Percentiles rank a stretch among this genome's conserved stretches.
Conservation (phyloP, 2,113 vertebrate species). For the Ictidomys tridecemlineatus region DNA sequence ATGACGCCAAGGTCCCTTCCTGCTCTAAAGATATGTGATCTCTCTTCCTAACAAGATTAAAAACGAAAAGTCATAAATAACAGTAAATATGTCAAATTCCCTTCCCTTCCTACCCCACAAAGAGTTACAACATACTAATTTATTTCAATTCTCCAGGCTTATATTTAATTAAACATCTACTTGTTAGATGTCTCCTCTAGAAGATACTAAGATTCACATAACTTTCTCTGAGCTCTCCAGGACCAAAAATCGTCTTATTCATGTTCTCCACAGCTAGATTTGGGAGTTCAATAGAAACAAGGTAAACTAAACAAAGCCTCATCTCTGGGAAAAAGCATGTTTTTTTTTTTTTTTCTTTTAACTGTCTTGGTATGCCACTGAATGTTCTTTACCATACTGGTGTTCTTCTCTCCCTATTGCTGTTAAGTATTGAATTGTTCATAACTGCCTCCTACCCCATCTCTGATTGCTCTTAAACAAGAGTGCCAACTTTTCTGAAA, state of each 20-base stretch:
- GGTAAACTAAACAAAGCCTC: not conserved
- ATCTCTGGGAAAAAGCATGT: not conserved
- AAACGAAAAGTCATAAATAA: conserved; percentile 34
- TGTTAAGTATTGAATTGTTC: not conserved
- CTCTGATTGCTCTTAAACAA: not conserved
- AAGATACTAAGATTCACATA: not conserved
- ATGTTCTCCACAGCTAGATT: not conserved
- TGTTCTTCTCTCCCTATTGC: not conserved
- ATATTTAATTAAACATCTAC: conserved; percentile 43
- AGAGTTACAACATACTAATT: not conserved
- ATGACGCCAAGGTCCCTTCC: conserved; percentile 25
- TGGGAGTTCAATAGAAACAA: not conserved
- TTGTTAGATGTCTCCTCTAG: not conserved
- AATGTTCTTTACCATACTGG: not conserved
- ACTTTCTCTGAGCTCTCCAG: not conserved
- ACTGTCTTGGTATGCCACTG: not conserved
- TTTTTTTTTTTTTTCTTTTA: not conserved
- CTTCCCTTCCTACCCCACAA: not conserved
- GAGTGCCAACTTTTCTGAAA: not conserved
- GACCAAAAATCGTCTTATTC: not conserved
- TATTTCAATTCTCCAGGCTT: conserved; percentile 32
- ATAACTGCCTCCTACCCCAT: fast-evolving
- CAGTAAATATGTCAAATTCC: conserved; percentile 21
- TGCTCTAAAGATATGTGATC: conserved; percentile 57
- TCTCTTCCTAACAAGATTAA: conserved; percentile 24